Conservation (phyloP, 1,140 invertebrate genomes). For the Drosophila virilis region DNA sequence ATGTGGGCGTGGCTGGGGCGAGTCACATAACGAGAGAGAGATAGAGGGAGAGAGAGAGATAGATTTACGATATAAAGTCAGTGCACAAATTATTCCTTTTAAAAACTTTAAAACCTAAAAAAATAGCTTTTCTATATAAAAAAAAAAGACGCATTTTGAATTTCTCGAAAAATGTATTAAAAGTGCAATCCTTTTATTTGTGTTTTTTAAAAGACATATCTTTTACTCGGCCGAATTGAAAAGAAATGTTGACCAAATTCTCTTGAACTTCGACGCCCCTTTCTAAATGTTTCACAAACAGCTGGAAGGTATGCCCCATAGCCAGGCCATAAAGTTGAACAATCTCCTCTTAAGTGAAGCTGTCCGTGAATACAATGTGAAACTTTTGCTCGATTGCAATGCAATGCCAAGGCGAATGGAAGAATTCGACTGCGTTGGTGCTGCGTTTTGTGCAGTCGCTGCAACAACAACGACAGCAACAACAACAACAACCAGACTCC, state of each 20-base stretch:
- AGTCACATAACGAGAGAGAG: not conserved
- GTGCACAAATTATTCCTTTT: no score
- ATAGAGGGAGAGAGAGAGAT: no score
- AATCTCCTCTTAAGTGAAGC: slow-evolving; percentile 12
- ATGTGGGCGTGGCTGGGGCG: slow-evolving; percentile 24
- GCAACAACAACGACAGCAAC: slow-evolving; percentile 4
- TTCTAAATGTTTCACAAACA: slow-evolving; percentile 4
- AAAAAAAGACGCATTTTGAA: no score
- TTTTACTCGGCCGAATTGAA: not conserved
- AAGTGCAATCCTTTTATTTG: not conserved
- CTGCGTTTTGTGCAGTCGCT: slow-evolving; percentile 22
- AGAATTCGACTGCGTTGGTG: slow-evolving; percentile 45
- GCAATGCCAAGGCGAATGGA: slow-evolving; percentile 50
- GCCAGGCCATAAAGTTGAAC: not conserved
- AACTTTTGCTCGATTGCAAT: slow-evolving; percentile 39
- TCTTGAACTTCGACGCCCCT: slow-evolving; percentile 9
- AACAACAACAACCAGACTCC: slow-evolving; percentile 34
- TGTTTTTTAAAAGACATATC: no score
- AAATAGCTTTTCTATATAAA: no score
- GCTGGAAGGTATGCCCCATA: not conserved
- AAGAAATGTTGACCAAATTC: slow-evolving; percentile 10
- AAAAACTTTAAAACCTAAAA: no score
- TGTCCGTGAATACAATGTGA: slow-evolving; percentile 47
- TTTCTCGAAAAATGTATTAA: no score
- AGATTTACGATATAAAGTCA: not conserved